These are phyloP conservation scores for Tylochromis polylepis DNA, from an alignment of 2,113 vertebrate species.

Conservation along the genomic window DNA sequence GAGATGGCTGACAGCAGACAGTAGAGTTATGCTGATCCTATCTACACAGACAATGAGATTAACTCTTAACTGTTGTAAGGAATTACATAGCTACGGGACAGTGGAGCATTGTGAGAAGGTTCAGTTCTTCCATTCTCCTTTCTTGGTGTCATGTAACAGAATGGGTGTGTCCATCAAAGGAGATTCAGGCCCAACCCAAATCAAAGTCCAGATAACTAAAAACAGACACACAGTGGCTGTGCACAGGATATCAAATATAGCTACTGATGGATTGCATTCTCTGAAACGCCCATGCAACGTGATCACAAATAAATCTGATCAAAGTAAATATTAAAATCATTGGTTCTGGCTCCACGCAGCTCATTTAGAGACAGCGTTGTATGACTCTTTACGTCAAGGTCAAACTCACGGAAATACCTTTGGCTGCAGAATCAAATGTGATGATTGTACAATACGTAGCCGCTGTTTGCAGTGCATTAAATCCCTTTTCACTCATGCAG, in stretches of 20 bases:
- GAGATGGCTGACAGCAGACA: background rate
- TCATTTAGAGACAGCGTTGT: background rate
- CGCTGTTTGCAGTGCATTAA: background rate
- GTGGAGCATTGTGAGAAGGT: background rate
- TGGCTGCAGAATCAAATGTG: background rate
- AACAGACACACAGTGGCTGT: background rate
- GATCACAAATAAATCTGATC: background rate
- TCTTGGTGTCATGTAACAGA: background rate
- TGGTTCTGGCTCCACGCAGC: background rate
- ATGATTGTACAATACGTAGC: background rate
- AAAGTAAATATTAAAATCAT: background rate
- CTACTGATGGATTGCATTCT: background rate
- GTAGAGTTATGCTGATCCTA: background rate
- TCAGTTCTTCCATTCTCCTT: background rate
- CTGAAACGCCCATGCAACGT: background rate
- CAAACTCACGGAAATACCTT: background rate
- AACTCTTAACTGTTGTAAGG: background rate
- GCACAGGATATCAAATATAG: conserved; percentile 1
- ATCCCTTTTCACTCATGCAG: background rate
- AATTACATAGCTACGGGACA: background rate
- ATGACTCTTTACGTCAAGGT: background rate
- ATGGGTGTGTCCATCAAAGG: background rate
- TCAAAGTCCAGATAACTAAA: background rate
- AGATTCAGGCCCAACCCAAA: background rate
- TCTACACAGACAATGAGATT: conserved; percentile 24